Conservation (phyloP, 2,888 invertebrate species). For the Neoaliturus tenellus region DNA sequence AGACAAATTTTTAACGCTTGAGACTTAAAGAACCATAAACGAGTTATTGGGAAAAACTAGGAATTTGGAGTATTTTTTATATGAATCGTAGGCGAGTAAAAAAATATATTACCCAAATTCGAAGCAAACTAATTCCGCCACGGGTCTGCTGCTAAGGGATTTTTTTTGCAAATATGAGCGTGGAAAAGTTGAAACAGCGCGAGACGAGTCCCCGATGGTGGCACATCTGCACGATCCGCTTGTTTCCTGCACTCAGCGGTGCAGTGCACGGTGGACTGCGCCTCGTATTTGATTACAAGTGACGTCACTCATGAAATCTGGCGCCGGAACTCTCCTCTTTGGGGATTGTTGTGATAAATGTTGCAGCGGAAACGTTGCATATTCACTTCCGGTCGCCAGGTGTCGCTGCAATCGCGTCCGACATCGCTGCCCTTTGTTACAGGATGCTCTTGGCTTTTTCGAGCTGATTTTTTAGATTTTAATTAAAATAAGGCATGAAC, state of each 20-base stretch:
- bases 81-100: no score
- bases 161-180: no score
- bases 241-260: conserved; percentile 4
- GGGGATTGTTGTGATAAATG: conserved; percentile 39
- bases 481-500: not conserved
- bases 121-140: no score
- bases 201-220: no score
- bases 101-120: no score
- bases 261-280: conserved; percentile 29
- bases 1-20: no score
- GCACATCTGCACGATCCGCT: no score
- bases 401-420: conserved; percentile 5
- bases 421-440: not conserved
- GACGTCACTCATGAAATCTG: conserved; percentile 23
- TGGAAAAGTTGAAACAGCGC: no score
- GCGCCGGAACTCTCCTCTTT: conserved; percentile 29
- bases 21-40: no score
- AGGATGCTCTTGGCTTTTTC: not conserved
- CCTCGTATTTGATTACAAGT: conserved; percentile 14
- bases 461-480: not conserved
- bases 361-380: conserved; percentile 36
- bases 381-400: conserved; percentile 18
- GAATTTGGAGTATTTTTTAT: no score
- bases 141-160: no score
- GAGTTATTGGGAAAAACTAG: no score